phyloP scores from a whole-genome alignment of 2,797 vertebrate genomes.

The Protonibea diacanthus region DNA sequence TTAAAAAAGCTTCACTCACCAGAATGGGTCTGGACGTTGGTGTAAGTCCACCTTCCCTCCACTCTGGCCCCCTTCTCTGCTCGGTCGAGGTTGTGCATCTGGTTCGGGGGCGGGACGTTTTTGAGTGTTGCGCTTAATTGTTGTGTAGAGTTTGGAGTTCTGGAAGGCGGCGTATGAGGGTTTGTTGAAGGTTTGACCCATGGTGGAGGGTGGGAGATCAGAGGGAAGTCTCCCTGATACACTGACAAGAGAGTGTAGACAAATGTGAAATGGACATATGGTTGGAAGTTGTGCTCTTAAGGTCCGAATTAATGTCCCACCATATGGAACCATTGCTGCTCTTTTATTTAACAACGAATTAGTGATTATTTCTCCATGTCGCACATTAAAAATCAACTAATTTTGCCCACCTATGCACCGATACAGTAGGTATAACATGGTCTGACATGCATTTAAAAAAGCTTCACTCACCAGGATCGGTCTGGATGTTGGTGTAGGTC shows the following conservation, averaged over 20 bases:
- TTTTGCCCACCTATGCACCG: background rate
- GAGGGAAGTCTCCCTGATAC: conserved; percentile 78
- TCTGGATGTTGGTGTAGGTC: conserved; percentile 47
- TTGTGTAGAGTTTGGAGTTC: conserved; percentile 25
- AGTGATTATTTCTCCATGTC: background rate
- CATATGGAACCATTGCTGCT: conserved; percentile 9
- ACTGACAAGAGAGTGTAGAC: conserved; percentile 57
- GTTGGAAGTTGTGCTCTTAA: background rate
- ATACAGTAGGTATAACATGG: background rate
- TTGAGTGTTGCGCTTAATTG: conserved; percentile 37
- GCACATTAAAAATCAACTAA: background rate
- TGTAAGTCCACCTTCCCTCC: conserved; percentile 36
- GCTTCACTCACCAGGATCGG: conserved; percentile 56
- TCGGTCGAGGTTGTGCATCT: conserved; percentile 10
- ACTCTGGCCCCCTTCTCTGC: conserved; percentile 56
- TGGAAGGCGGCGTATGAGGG: conserved; percentile 26
- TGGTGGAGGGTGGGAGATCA: conserved; percentile 53
- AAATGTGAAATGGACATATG: conserved; percentile 10
- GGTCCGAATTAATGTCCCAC: background rate
- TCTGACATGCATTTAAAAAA: no score
- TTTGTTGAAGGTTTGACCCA: conserved; percentile 66
- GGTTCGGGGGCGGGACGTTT: background rate
- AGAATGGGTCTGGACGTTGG: conserved; percentile 62
- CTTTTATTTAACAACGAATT: background rate
- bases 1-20: conserved; percentile 16